These are phyloP conservation scores for Anguilla pacifica DNA, from an alignment of 2,797 vertebrate genomes.

Conservation along the genomic window DNA sequence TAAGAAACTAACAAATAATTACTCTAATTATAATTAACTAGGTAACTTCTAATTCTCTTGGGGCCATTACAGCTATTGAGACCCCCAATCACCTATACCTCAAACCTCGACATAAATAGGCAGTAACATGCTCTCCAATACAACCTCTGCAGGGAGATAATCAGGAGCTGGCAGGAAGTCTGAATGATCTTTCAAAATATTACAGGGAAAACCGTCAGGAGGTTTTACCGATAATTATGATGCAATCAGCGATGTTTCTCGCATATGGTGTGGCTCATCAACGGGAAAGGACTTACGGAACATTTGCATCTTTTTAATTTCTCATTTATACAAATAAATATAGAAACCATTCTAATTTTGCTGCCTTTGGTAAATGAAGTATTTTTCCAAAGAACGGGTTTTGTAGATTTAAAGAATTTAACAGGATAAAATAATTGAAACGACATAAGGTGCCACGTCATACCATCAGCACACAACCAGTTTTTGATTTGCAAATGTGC, in stretches of 20 bases:
- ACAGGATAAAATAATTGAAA: neutral
- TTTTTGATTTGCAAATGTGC: neutral
- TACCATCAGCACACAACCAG: neutral
- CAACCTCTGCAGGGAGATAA: neutral
- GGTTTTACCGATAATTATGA: neutral
- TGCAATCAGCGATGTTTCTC: neutral
- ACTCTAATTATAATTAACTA: neutral
- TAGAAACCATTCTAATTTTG: neutral
- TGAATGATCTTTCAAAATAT: neutral
- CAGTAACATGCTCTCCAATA: neutral
- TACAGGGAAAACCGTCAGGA: neutral
- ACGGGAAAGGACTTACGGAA: neutral
- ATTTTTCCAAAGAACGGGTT: neutral
- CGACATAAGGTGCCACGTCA: neutral
- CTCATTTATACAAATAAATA: neutral
- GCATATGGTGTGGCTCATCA: neutral
- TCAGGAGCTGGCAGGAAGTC: neutral
- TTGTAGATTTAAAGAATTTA: neutral
- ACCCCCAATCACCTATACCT: neutral
- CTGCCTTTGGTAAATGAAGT: neutral
- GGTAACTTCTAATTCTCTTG: neutral
- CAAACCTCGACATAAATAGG: neutral
- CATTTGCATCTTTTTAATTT: neutral
- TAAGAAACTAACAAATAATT: neutral
- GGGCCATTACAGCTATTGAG: neutral